Evolutionary conservation across 2,113 vertebrate species (phyloP).

Genomic region (Telmatochromis sp.): DNA sequence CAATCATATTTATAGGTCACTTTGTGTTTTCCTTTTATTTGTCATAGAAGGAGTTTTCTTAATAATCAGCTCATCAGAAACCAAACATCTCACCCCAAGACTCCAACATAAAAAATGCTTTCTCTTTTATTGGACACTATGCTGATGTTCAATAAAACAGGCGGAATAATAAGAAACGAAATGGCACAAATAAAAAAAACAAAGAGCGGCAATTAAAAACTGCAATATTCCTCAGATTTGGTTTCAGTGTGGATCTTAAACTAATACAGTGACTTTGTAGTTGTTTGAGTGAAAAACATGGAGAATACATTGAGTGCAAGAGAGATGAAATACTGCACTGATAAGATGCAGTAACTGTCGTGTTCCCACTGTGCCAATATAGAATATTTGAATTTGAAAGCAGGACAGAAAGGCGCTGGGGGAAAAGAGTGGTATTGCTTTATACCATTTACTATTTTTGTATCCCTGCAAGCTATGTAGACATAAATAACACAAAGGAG

Average conservation of each 20-base stretch:
- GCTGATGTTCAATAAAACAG: background rate
- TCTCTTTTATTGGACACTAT: background rate
- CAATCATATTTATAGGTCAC: background rate
- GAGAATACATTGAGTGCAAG: background rate
- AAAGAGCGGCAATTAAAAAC: background rate
- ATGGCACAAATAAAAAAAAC: background rate
- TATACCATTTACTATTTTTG: background rate
- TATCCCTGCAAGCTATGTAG: background rate
- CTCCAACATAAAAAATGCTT: background rate
- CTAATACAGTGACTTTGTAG: background rate
- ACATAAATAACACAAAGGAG: background rate
- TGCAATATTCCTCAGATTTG: background rate
- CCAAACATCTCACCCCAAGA: background rate
- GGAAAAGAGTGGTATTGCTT: background rate
- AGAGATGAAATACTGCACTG: background rate
- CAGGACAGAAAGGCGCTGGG: background rate
- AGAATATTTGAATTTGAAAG: conserved; percentile 22
- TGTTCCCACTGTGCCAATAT: conserved; percentile 23
- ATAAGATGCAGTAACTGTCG: conserved; percentile 22
- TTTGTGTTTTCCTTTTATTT: background rate
- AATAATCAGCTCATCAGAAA: background rate
- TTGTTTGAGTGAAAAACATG: background rate
- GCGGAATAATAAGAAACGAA: background rate
- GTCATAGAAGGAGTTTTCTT: rapidly evolving
- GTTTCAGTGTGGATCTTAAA: background rate